Evolutionary conservation across 37 sponge, comb jelly and placozoan species (phyloP).

Genomic region (Agelas oroides): DNA sequence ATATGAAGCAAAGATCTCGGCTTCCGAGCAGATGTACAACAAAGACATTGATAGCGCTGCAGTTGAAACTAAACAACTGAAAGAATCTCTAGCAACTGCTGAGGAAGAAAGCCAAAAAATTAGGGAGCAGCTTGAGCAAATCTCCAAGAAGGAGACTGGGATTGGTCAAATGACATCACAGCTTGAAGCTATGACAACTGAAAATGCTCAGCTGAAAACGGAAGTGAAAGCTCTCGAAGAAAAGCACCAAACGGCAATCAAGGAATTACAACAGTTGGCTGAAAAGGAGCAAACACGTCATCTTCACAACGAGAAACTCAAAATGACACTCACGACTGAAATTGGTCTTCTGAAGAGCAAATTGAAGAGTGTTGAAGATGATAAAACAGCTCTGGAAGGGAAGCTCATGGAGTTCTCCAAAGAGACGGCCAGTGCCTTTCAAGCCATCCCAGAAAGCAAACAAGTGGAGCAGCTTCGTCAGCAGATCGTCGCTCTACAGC

Average conservation of each 20-base stretch:
- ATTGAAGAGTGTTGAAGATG: slow-evolving; percentile 42
- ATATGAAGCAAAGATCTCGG: neutral
- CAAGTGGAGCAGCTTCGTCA: slow-evolving; percentile 34
- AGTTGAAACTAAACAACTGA: neutral
- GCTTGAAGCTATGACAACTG: neutral
- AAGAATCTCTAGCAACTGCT: neutral
- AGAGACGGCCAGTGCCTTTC: slow-evolving; percentile 1
- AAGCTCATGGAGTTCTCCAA: neutral
- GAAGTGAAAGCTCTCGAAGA: slow-evolving; percentile 10
- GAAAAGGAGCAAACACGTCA: slow-evolving; percentile 24
- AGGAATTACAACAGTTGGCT: slow-evolving; percentile 17
- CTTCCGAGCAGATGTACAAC: neutral
- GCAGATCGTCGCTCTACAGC: slow-evolving; percentile 13
- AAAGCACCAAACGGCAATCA: neutral
- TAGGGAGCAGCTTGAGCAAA: neutral
- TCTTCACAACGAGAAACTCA: slow-evolving; percentile 45
- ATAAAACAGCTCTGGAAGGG: slow-evolving; percentile 20
- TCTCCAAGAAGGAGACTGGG: neutral
- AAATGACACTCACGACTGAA: slow-evolving; percentile 56
- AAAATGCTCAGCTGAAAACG: neutral
- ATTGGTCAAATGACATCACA: slow-evolving; percentile 10
- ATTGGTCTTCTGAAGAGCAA: slow-evolving; percentile 42
- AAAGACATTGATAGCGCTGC: neutral
- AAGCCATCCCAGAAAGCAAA: slow-evolving; percentile 9
- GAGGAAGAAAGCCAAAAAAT: neutral